Conservation (phyloP, 2,113 vertebrate species). For the Alligator sinensis region DNA sequence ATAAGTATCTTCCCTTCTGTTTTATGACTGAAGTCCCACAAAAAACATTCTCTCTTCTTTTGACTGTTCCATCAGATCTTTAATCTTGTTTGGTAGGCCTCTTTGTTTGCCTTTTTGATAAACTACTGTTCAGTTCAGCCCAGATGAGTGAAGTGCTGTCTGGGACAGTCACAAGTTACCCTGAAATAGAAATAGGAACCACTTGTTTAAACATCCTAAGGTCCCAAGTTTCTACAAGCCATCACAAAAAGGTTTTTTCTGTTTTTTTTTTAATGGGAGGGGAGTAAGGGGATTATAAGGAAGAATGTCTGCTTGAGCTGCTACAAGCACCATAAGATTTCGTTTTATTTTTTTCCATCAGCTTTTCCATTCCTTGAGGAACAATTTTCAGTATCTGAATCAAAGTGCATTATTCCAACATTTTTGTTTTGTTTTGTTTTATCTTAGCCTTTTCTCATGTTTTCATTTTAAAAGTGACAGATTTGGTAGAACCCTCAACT, state of each 20-base stretch:
- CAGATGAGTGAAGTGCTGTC: neutral
- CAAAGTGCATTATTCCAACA: slow-evolving; percentile 68
- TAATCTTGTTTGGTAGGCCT: neutral
- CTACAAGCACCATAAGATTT: slow-evolving; percentile 55
- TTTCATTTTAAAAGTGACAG: slow-evolving; percentile 69
- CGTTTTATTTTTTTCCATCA: slow-evolving; percentile 34
- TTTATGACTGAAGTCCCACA: neutral
- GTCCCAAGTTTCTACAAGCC: slow-evolving; percentile 44
- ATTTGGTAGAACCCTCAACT: slow-evolving; percentile 60
- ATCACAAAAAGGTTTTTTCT: neutral
- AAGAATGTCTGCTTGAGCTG: slow-evolving; percentile 57
- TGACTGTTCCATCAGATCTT: neutral
- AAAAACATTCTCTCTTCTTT: neutral
- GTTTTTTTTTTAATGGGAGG: neutral
- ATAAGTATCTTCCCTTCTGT: neutral
- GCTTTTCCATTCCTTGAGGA: slow-evolving; percentile 76
- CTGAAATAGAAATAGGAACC: slow-evolving; percentile 54
- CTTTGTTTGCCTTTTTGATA: neutral
- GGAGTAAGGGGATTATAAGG: neutral
- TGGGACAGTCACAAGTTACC: slow-evolving; percentile 28
- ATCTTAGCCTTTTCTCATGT: slow-evolving; percentile 63
- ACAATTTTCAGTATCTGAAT: slow-evolving; percentile 76
- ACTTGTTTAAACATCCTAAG: slow-evolving; percentile 67
- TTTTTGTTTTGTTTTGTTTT: slow-evolving; percentile 59
- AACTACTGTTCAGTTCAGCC: neutral